A percentile compares a stretch with the other conserved stretches of the same genome.
These are phyloP conservation scores for Idaea straminata DNA, from an alignment of 2,888 invertebrate genomes.

Conservation along the genomic window DNA sequence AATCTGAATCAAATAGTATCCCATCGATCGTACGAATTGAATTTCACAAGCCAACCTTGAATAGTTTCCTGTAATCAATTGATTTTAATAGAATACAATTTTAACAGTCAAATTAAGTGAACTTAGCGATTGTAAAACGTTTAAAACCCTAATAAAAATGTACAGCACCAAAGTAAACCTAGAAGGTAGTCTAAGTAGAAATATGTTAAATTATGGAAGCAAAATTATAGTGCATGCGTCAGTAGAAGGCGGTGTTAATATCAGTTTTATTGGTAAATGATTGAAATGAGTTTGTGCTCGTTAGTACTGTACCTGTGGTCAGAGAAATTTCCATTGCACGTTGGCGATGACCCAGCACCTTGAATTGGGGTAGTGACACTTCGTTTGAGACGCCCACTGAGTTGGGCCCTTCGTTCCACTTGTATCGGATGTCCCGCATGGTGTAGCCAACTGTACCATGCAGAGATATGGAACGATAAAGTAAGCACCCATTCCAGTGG, in stretches of 20 bases:
- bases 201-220: background rate
- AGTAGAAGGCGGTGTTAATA: conserved; percentile 8
- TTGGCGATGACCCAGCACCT: conserved; percentile 96
- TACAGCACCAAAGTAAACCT: background rate
- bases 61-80: conserved; percentile 89
- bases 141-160: background rate
- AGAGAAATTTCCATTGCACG: conserved; percentile 96
- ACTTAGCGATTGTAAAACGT: background rate
- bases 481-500: conserved; percentile 77
- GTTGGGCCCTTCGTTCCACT: conserved; percentile 96
- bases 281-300: conserved; percentile 30
- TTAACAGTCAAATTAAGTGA: conserved; percentile 21
- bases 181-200: background rate
- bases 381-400: conserved; percentile 96
- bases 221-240: conserved; percentile 11
- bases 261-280: conserved; percentile 6
- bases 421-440: conserved; percentile 98
- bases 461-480: conserved; percentile 74
- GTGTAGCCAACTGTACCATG: conserved; percentile 95
- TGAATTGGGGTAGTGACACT: conserved; percentile 97
- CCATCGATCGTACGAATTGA: conserved; percentile 98
- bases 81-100: conserved; percentile 7
- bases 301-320: conserved; percentile 89
- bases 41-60: conserved; percentile 97
- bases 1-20: conserved; percentile 99